These are phyloP conservation scores for Eurosta solidaginis DNA, from an alignment of 1,140 invertebrate genomes.

Conservation along the genomic window DNA sequence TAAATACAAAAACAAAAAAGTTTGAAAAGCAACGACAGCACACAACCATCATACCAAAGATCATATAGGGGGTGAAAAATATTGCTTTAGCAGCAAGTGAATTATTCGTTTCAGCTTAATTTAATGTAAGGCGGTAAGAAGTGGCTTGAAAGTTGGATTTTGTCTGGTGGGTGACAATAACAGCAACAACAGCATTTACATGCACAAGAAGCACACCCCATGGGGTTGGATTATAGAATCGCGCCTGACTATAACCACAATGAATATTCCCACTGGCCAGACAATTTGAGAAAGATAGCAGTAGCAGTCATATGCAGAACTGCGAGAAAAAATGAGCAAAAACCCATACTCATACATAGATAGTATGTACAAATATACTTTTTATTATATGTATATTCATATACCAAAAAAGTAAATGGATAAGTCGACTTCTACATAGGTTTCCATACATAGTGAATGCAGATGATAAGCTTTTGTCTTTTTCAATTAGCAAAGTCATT, in stretches of 20 bases:
- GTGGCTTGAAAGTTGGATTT: background rate
- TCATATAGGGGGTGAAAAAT: too few relatives aligned
- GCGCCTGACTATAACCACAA: background rate
- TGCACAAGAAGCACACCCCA: background rate
- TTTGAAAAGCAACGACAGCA: background rate
- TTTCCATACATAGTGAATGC: background rate
- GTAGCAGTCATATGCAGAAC: background rate
- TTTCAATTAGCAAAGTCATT: background rate
- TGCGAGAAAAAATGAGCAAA: background rate
- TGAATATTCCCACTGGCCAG: background rate
- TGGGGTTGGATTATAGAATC: constrained; percentile 19
- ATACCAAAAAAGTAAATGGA: background rate
- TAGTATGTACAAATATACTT: too few relatives aligned
- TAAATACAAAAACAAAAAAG: background rate
- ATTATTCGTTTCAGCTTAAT: too few relatives aligned
- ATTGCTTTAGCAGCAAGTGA: too few relatives aligned
- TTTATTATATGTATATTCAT: background rate
- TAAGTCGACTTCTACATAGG: background rate
- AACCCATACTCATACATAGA: background rate
- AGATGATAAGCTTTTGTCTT: background rate
- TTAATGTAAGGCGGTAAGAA: background rate
- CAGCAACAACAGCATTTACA: background rate
- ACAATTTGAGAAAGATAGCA: background rate
- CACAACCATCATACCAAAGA: background rate
- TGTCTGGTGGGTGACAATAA: constrained; percentile 3